phyloP scores from a whole-genome alignment of 2,797 vertebrate species.

The Aeoliscus strigatus region DNA sequence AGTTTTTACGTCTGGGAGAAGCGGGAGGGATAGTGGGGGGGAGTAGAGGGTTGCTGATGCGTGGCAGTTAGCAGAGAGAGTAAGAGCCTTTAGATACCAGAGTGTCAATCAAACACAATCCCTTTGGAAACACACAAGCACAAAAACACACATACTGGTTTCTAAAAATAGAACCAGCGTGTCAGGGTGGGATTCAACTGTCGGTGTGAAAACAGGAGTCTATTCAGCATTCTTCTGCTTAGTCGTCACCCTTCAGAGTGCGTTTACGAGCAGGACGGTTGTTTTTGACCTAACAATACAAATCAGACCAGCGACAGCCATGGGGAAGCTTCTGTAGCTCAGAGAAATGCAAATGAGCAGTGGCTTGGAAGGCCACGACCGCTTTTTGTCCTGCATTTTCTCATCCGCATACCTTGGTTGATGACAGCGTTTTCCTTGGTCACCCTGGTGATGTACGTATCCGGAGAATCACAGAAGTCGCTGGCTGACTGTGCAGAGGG shows the following conservation, averaged over 20 bases:
- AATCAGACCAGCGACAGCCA: too few relatives aligned
- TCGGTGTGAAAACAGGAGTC: constrained; percentile 20
- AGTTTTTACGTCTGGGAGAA: constrained; percentile 8
- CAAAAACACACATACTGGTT: constrained; percentile 33
- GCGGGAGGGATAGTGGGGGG: background rate
- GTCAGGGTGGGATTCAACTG: constrained; percentile 31
- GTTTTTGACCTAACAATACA: background rate
- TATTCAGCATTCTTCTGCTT: constrained; percentile 16
- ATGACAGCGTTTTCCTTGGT: constrained; percentile 74
- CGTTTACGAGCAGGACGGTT: background rate
- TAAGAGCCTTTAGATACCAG: constrained; percentile 41
- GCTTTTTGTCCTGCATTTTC: too few relatives aligned
- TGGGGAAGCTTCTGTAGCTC: too few relatives aligned
- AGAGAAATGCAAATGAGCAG: too few relatives aligned
- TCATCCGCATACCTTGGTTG: constrained; percentile 70
- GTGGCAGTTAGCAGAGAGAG: constrained; percentile 40
- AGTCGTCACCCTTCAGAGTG: constrained; percentile 7
- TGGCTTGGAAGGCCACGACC: too few relatives aligned
- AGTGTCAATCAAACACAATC: constrained; percentile 56
- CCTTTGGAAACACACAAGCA: constrained; percentile 17
- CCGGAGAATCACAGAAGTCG: constrained; percentile 91
- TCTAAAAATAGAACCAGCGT: constrained; percentile 50
- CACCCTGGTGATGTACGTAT: constrained; percentile 82
- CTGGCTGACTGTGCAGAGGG: constrained; percentile 74
- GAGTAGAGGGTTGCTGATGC: constrained; percentile 39